A percentile compares a stretch with the other conserved stretches of the same genome.
phyloP scores from a whole-genome alignment of 1,140 invertebrate genomes.

The Zeugodacus cucurbitae region DNA sequence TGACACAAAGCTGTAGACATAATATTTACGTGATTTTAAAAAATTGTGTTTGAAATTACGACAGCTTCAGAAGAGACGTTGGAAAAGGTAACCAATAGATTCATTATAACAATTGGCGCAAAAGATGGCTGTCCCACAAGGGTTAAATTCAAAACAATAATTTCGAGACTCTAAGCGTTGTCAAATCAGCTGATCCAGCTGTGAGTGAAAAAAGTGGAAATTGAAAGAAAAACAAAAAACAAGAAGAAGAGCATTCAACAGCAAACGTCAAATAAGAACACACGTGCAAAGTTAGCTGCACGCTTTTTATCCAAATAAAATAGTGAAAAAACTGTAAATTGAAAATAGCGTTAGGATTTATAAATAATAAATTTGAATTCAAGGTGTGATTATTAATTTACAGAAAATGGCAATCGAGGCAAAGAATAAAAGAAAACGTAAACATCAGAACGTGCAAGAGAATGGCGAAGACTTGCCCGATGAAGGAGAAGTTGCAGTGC shows the following conservation, averaged over 20 bases:
- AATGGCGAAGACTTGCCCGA: slow-evolving; percentile 47
- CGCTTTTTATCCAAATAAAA: neutral
- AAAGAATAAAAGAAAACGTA: slow-evolving; percentile 52
- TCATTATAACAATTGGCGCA: too few relatives aligned
- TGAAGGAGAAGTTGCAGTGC: slow-evolving; percentile 52
- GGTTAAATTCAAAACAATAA: neutral
- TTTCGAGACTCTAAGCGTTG: neutral
- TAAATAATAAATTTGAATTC: neutral
- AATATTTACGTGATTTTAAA: too few relatives aligned
- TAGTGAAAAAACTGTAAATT: neutral
- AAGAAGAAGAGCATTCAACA: neutral
- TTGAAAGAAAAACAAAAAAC: neutral
- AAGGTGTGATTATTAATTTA: neutral
- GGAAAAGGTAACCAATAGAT: too few relatives aligned
- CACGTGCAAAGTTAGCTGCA: neutral
- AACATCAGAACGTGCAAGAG: slow-evolving; percentile 47
- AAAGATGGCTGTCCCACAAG: neutral
- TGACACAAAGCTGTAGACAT: too few relatives aligned
- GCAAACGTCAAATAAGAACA: neutral
- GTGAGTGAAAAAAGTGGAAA: neutral
- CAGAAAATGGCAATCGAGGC: slow-evolving; percentile 57
- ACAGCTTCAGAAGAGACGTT: too few relatives aligned
- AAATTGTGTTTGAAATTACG: too few relatives aligned
- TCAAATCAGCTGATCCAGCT: neutral
- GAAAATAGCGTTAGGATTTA: neutral